phyloP scores from a whole-genome alignment of 2,888 invertebrate genomes.

The Pomacea canaliculata region DNA sequence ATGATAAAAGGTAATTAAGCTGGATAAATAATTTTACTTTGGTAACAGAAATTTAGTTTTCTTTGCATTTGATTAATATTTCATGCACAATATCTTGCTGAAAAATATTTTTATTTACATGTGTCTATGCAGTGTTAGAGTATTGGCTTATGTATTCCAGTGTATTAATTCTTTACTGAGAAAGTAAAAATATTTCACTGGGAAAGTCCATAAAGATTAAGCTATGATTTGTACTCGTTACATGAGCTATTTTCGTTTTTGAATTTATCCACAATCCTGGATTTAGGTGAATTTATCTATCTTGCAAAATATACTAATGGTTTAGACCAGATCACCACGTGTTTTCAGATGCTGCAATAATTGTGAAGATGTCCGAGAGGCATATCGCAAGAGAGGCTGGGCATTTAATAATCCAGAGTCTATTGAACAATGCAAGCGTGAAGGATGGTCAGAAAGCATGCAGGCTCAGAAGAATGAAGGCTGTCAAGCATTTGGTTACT shows the following conservation, averaged over 20 bases:
- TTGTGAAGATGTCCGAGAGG: slow-evolving; percentile 94
- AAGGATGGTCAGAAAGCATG: slow-evolving; percentile 81
- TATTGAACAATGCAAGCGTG: slow-evolving; percentile 92
- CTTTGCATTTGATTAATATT: neutral
- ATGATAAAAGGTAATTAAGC: slow-evolving; percentile 68
- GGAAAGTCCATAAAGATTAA: too few species aligned
- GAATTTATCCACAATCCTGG: too few species aligned
- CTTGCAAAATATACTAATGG: neutral
- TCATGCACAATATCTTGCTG: too few species aligned
- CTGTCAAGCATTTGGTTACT: slow-evolving; percentile 93
- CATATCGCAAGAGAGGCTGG: slow-evolving; percentile 90
- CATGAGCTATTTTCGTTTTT: too few species aligned
- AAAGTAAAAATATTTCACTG: too few species aligned
- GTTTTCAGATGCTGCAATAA: slow-evolving; percentile 90
- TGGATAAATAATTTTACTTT: too few species aligned
- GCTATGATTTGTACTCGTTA: too few species aligned
- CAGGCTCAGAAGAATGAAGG: slow-evolving; percentile 91
- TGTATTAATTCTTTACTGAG: too few species aligned
- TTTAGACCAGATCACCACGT: too few species aligned
- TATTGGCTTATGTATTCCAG: too few species aligned
- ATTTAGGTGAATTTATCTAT: neutral
- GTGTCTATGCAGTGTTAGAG: too few species aligned
- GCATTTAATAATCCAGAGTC: slow-evolving; percentile 83
- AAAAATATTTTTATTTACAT: too few species aligned
- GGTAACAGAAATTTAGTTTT: neutral